These are phyloP conservation scores for Andrena trimmerana DNA, from an alignment of 2,888 invertebrate species.

Conservation along the genomic window DNA sequence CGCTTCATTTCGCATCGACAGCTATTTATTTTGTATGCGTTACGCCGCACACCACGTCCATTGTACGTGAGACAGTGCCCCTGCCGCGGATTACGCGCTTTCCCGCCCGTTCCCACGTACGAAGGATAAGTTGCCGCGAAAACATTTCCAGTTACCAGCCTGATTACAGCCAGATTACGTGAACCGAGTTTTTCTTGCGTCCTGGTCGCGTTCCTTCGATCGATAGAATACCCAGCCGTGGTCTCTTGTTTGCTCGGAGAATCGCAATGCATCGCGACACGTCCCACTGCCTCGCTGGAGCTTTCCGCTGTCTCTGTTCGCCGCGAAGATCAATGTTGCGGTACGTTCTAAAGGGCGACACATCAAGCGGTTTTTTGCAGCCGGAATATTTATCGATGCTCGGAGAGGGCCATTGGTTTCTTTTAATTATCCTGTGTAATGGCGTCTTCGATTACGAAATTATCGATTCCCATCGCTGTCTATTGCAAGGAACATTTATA, in stretches of 20 bases:
- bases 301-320: conserved; percentile 7
- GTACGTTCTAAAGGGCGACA: conserved; percentile 8
- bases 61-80: conserved; percentile 78
- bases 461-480: conserved; percentile 40
- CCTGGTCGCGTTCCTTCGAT: neutral
- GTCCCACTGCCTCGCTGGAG: neutral
- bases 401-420: conserved; percentile 11
- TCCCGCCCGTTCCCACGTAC: conserved; percentile 38
- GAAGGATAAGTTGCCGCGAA: conserved; percentile 37
- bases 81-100: conserved; percentile 76
- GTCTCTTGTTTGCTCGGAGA: neutral
- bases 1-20: conserved; percentile 52
- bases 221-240: neutral
- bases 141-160: conserved; percentile 44
- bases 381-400: conserved; percentile 43
- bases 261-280: conserved; percentile 10
- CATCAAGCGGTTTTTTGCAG: conserved; percentile 33
- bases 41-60: conserved; percentile 74
- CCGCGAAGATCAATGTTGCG: conserved; percentile 6
- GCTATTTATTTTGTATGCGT: conserved; percentile 73
- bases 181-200: conserved; percentile 27
- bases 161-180: conserved; percentile 59
- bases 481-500: neutral
- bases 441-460: conserved; percentile 40
- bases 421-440: conserved; percentile 53